Evolutionary conservation across 2,888 invertebrate species (phyloP).

Genomic region (Leptinotarsa juncta): DNA sequence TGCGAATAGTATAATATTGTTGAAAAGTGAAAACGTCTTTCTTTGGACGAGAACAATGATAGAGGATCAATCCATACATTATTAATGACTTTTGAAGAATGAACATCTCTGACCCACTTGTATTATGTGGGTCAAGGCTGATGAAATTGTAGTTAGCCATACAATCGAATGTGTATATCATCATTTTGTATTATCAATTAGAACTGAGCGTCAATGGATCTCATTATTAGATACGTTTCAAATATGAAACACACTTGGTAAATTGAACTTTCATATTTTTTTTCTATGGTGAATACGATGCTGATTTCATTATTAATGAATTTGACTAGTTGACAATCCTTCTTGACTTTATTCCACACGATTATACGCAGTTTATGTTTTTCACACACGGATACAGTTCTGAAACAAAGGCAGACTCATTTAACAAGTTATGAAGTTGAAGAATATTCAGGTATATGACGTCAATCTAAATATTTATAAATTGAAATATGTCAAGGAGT

Average conservation of each 20-base stretch:
- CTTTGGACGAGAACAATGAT: constrained; percentile 24
- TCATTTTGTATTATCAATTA: background rate
- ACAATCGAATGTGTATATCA: background rate
- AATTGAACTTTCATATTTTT: no score
- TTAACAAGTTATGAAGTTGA: background rate
- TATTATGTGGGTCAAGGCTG: constrained; percentile 36
- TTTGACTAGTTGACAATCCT: no score
- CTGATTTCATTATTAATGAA: no score
- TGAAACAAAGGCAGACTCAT: background rate
- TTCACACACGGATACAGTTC: background rate
- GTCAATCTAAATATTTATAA: constrained; percentile 1
- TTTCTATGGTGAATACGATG: no score
- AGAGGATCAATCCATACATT: constrained; percentile 24
- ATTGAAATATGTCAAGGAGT: background rate
- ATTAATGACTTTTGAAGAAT: constrained; percentile 30
- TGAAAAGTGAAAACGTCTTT: background rate
- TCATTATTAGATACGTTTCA: no score
- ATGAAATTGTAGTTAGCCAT: constrained; percentile 23
- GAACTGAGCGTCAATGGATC: no score
- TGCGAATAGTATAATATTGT: background rate
- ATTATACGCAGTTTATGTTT: background rate
- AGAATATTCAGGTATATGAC: background rate
- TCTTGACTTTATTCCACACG: no score
- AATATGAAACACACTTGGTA: no score
- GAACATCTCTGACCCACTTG: constrained; percentile 31